A percentile compares a stretch with the other conserved stretches of the same genome.
Evolutionary conservation across 2,797 vertebrate genomes (phyloP).

Genomic region (Pseudochirops cupreus): DNA sequence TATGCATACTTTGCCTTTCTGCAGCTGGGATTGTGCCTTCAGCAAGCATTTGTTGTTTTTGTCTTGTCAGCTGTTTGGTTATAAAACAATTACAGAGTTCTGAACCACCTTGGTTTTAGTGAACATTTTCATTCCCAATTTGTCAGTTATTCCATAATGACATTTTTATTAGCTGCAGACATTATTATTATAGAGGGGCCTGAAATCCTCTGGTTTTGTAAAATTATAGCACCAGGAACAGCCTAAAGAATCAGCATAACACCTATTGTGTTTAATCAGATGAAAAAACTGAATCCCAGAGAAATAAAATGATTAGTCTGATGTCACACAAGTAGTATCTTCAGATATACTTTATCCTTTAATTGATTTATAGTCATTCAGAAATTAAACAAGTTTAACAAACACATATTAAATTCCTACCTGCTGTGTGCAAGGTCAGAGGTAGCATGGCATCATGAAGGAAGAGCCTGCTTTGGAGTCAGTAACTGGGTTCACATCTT

Average conservation of each 20-base stretch:
- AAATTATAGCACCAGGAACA: neutral
- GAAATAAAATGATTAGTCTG: neutral
- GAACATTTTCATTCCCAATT: neutral
- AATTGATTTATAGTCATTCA: neutral
- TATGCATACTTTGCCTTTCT: neutral
- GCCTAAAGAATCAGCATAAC: neutral
- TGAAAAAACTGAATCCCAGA: neutral
- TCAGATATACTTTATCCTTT: neutral
- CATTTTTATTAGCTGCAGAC: neutral
- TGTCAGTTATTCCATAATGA: neutral
- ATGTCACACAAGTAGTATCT: neutral
- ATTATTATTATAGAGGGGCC: neutral
- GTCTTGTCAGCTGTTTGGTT: neutral
- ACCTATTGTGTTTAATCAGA: neutral
- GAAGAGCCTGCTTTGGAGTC: no score
- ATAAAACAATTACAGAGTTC: neutral
- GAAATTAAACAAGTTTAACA: neutral
- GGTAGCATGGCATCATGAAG: neutral
- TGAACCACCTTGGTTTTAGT: neutral
- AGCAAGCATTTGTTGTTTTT: neutral
- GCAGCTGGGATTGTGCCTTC: neutral
- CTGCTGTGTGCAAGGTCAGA: neutral
- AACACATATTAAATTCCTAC: neutral
- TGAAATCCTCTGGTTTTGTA: neutral
- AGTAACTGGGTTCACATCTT: no score